Evolutionary conservation across 1,140 invertebrate genomes (phyloP), one percentile per base, ranked within the genome.

Genomic region (Antheraea pernyi): DNA sequence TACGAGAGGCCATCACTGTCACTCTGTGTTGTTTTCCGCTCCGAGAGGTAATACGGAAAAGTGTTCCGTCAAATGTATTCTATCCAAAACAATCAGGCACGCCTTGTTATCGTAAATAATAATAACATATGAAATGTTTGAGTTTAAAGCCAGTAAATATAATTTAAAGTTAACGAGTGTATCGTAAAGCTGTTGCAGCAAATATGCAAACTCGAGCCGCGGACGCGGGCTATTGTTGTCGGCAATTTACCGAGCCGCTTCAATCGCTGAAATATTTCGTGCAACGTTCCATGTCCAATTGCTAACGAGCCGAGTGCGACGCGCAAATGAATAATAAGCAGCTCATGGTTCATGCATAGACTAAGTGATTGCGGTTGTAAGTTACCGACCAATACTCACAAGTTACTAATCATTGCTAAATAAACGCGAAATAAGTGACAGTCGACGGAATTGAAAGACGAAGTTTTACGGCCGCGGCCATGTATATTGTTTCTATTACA

Each of bases 201-300:
- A 90, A 87, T 84, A 84, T 79, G 72, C 68, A n/a, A 67, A 78
- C 67, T 67, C 69, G 73, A 71, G 68, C 71, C 68, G 71, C 74
- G 67, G 70, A 78, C 77, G 78, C 78, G 74, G 77, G 76, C 86
- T 86, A 91, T 91, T 91, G 89, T 91, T 86, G 86, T 72, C 69
- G 60, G 88, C 89, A 91, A 91, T 91, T 91, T 91, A 91, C 85
- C 85, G 86, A 6, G 13, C 85, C 86, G 86, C 83, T 82, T 92
- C 88, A 91, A 92, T 90, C 85, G 90, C 85, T 92, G 85, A 92
- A 92, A 91, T 92, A 92, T 92, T 92, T 91, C 81, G 89, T 87
- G 89, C 86, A 90, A 89, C 85, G 82, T 81, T 53, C 77, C 90
- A 89, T 91, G 88, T 89, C 90, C 88, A 92, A 92, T 92, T 88